Percentiles rank a stretch among this genome's conserved stretches.
Conservation (phyloP, 2,888 invertebrate genomes). For the Hyposoter didymator region DNA sequence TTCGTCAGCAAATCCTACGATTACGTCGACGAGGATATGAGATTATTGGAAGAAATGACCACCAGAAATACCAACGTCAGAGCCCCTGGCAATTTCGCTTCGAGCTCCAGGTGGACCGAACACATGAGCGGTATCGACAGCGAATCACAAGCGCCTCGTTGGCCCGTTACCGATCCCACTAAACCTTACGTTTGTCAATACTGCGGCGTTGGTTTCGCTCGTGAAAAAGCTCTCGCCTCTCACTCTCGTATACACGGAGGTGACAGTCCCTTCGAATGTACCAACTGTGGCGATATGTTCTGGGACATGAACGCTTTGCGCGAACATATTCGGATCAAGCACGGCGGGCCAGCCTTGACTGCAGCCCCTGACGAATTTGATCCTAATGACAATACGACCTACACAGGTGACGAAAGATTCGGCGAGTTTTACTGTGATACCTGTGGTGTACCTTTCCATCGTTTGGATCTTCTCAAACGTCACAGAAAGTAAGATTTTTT, state of each 20-base stretch:
- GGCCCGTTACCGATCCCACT: conserved; percentile 88
- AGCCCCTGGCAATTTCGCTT: conserved; percentile 81
- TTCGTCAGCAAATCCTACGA: conserved; percentile 80
- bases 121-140: conserved; percentile 71
- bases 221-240: conserved; percentile 92
- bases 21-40: conserved; percentile 85
- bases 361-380: conserved; percentile 83
- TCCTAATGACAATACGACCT: conserved; percentile 85
- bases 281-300: conserved; percentile 92
- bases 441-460: conserved; percentile 92
- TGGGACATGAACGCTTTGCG: conserved; percentile 88
- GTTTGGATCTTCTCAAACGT: conserved; percentile 90
- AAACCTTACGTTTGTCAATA: conserved; percentile 93
- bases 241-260: conserved; percentile 92
- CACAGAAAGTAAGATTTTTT: conserved; percentile 86
- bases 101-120: conserved; percentile 84
- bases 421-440: conserved; percentile 89
- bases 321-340: conserved; percentile 87
- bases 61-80: conserved; percentile 76
- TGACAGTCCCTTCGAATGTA: conserved; percentile 92
- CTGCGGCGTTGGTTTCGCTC: conserved; percentile 91
- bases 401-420: conserved; percentile 87
- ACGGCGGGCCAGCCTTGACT: conserved; percentile 82
- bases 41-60: conserved; percentile 85
- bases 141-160: conserved; percentile 79